Base-by-base conservation (phyloP, 2,113 vertebrate genomes). In the Cynoglossus semilaevis region DNA sequence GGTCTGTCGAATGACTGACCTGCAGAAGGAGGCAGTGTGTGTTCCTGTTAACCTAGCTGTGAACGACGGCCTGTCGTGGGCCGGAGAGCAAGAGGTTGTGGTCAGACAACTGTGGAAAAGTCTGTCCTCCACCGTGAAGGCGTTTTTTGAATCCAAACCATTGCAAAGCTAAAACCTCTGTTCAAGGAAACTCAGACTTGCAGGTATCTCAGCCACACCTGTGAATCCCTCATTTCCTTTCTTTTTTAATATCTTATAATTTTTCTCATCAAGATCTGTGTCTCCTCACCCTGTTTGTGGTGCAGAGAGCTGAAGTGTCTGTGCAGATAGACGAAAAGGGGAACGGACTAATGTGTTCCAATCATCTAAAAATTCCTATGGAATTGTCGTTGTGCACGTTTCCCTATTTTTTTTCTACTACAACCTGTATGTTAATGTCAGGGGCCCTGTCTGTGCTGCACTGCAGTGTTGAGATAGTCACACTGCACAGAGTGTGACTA, bases 341-440 rank as follows among this genome's bases (percentile, higher is more conserved):
- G 60, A 42, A 51, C 44, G 69, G 70, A 63, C 70, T 66, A 40
- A 73, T 50, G 71, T 76, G 63, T 72, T 56, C 13, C 80, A 71
- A 77, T 74, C 76, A 67, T 84, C 88, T 87, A 91, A 91, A 29
- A 86, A 94, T 95, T 95, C 95, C 95, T 94, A 93, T 94, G 94
- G 94, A 96, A 95, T 94, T 91, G 89, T 87, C 58, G 60, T 77
- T 50, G 51, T 59, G 77, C 77, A 74, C 69, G 58, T 72, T 52
- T 64, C 61, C 58, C 75, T 65, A 84, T 72, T 80, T 82, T 76
- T 65, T 85, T 86, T 80, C 70, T 81, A 82, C 53, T 66, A 44
- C 42, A 66, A 76, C 53, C 35, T 70, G 60, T 74, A 73, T 83
- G 38, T 56, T 53, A 58, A 72, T 46, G 18, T 42, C 69, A 54